Percentiles rank a stretch among this genome's conserved stretches.
Evolutionary conservation across 2,797 vertebrate species (phyloP).

Genomic region (Rhinichthys osculus): DNA sequence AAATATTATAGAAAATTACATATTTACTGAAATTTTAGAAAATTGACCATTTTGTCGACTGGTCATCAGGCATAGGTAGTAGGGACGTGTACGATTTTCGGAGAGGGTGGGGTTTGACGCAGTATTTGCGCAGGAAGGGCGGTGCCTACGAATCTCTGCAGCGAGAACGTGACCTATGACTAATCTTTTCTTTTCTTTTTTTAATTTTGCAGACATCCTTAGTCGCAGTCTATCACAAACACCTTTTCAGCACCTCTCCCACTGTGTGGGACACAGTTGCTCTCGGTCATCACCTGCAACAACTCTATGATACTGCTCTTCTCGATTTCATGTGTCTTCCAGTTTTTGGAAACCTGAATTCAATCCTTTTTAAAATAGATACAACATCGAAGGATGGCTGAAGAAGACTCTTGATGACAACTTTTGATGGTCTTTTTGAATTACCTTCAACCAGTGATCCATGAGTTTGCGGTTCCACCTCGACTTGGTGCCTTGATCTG

Average conservation of each 20-base stretch:
- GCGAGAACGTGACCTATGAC: slow-evolving; percentile 77
- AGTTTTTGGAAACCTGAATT: slow-evolving; percentile 12
- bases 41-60: slow-evolving; percentile 33
- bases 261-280: slow-evolving; percentile 40
- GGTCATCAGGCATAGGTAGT: background rate
- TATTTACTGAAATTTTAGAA: background rate
- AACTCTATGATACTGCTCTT: slow-evolving; percentile 37
- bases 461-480: background rate
- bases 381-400: background rate
- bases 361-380: background rate
- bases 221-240: slow-evolving; percentile 54
- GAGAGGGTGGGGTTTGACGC: slow-evolving; percentile 81
- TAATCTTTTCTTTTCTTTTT: slow-evolving; percentile 65
- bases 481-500: background rate
- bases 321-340: background rate
- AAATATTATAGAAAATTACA: too few species aligned
- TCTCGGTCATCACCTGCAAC: slow-evolving; percentile 38
- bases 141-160: slow-evolving; percentile 79
- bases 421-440: background rate
- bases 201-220: slow-evolving; percentile 70
- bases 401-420: slow-evolving; percentile 1
- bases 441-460: background rate
- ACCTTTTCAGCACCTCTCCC: slow-evolving; percentile 41
- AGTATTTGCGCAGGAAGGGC: slow-evolving; percentile 83
- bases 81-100: slow-evolving; percentile 41